phyloP scores from a whole-genome alignment of 2,113 vertebrate species.

The Loxodonta africana region DNA sequence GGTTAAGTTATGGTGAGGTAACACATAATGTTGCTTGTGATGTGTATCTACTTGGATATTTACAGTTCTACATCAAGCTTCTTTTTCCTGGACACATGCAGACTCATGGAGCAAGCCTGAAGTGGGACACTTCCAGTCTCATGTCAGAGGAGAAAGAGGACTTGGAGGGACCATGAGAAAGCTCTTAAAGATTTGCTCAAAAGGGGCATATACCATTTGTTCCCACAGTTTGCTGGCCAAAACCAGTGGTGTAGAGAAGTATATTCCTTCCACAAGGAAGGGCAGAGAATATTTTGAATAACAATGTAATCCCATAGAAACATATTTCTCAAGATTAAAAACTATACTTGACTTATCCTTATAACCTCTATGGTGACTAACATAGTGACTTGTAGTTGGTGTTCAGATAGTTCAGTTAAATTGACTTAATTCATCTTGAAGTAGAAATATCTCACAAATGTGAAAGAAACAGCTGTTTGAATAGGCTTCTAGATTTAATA shows the following conservation, averaged over 20 bases:
- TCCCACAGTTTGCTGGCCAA: neutral
- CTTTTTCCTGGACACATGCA: neutral
- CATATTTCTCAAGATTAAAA: neutral
- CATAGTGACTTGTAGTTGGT: neutral
- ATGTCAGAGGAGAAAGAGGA: neutral
- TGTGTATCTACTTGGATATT: neutral
- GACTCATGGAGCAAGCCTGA: neutral
- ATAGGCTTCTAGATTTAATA: neutral
- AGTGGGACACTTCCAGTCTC: neutral
- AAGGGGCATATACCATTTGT: neutral
- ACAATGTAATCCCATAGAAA: neutral
- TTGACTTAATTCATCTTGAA: neutral
- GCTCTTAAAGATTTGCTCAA: neutral
- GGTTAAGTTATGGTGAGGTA: neutral
- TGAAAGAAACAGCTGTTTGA: neutral
- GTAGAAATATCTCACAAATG: neutral
- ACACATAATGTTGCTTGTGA: neutral
- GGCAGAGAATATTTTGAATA: neutral
- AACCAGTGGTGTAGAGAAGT: neutral
- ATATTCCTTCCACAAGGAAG: neutral
- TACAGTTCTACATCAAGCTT: neutral
- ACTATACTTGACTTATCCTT: neutral
- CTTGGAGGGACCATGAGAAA: neutral
- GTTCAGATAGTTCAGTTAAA: neutral
- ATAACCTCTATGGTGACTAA: neutral